Base-by-base conservation (phyloP, 1,140 invertebrate genomes). In the Drosophila elegans region DNA sequence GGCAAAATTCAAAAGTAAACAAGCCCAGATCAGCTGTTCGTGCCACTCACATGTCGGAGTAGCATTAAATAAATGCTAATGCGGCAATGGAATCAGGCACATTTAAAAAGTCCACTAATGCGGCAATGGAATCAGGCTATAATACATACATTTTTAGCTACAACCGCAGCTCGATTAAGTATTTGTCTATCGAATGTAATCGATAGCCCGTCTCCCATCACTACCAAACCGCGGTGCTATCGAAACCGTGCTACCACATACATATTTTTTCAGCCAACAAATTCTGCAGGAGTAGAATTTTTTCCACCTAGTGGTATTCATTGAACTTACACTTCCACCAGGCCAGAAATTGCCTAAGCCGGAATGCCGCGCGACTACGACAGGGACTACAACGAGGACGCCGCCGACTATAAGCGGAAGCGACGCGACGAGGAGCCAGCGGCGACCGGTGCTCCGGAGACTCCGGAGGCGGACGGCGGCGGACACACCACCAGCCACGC, bases 301-400 rank as follows among this genome's bases (percentile, higher is more conserved):
- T 27, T 56, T 56, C 21, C 41, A 25, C 36, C 13, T 21, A 46
- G 49, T 55, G 25, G 63, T 29, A 56, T 13, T 56, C 3, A 39
- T 1, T 27, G 11, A 25, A 39, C 10, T 48, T 48, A 0, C 13
- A 29, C n/a, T 11, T 55, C 6, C 7, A 48, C 21, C 10, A 41
- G 21, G 16, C 21, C 29, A 67, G 27, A 49, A 27, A 36, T 16
- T 29, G 12, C 25, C 57, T 38, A 38, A 78, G n/a, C 7, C 9
- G 46, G 76, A 48, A 92, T 92, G 91, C 91, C 91, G 48, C 81
- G 91, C 32, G 90, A 91, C 64, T 92, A 92, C 55, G 90, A 91
- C 54, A 81, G 90, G 48, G 90, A 91, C 49, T 91, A 91, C 56
- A 91, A 88, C 56, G 91, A 92, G 59, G 91, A 92, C 63, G 90